A percentile compares a stretch with the other conserved stretches of the same genome.
These are phyloP conservation scores for Blera fallax DNA, from an alignment of 2,888 invertebrate species.

Conservation along the genomic window DNA sequence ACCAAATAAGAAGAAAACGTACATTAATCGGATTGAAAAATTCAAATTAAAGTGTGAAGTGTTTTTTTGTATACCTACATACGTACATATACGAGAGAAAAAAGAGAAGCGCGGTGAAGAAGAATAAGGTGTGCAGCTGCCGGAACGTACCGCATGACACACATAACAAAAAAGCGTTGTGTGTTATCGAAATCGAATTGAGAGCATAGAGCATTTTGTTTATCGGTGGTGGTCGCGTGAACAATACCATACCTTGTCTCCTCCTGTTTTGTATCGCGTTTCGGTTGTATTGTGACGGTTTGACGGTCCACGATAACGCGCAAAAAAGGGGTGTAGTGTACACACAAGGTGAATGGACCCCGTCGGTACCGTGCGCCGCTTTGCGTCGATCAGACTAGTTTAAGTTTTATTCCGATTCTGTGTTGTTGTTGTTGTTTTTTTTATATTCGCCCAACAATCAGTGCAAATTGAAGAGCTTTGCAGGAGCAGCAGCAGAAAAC, in stretches of 20 bases:
- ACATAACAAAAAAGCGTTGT: slow-evolving; percentile 23
- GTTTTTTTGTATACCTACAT: slow-evolving; percentile 20
- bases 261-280: slow-evolving; percentile 21
- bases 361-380: slow-evolving; percentile 35
- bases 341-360: slow-evolving; percentile 64
- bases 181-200: slow-evolving; percentile 48
- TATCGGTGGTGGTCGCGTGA: slow-evolving; percentile 39
- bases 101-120: not conserved
- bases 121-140: slow-evolving; percentile 67
- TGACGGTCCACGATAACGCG: slow-evolving; percentile 47
- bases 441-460: slow-evolving; percentile 50
- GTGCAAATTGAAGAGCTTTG: slow-evolving; percentile 66
- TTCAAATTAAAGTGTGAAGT: slow-evolving; percentile 68
- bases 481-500: not conserved
- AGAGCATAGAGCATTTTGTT: slow-evolving; percentile 19
- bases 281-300: slow-evolving; percentile 52
- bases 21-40: slow-evolving; percentile 65
- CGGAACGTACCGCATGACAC: slow-evolving; percentile 40
- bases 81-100: not conserved
- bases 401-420: slow-evolving; percentile 31
- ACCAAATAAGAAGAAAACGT: slow-evolving; percentile 44
- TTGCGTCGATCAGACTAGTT: slow-evolving; percentile 65
- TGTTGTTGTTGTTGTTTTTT: slow-evolving; percentile 16
- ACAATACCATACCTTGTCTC: slow-evolving; percentile 52
- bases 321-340: slow-evolving; percentile 55